phyloP scores from a whole-genome alignment of 2,888 invertebrate genomes.

The Patella depressa region DNA sequence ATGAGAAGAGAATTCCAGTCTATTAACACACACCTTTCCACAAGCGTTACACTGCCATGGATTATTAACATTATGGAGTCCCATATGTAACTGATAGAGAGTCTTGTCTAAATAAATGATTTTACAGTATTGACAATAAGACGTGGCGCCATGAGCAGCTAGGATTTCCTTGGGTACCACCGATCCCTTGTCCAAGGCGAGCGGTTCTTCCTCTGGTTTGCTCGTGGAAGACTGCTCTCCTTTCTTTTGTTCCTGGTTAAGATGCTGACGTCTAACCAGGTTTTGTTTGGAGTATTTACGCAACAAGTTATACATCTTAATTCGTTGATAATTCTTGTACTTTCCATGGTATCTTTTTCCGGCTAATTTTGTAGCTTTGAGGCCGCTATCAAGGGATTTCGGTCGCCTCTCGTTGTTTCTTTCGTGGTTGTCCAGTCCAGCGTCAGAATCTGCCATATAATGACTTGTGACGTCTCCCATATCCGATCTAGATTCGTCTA shows the following conservation, averaged over 20 bases:
- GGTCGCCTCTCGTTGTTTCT: background rate
- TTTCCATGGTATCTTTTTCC: constrained; percentile 1
- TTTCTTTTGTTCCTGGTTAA: background rate
- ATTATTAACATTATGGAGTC: constrained; percentile 96
- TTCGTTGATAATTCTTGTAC: background rate
- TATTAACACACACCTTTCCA: constrained; percentile 93
- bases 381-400: background rate
- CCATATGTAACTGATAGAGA: constrained; percentile 96
- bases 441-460: background rate
- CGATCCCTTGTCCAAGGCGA: constrained; percentile 16
- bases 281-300: constrained; percentile 6
- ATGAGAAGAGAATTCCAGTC: constrained; percentile 90
- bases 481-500: background rate
- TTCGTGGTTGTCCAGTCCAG: background rate
- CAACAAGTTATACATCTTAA: background rate
- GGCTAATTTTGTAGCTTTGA: background rate
- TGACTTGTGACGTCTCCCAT: background rate
- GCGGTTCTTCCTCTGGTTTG: background rate
- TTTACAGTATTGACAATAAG: constrained; percentile 79
- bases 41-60: constrained; percentile 99
- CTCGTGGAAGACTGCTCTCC: background rate
- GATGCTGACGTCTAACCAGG: background rate
- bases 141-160: background rate
- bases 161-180: background rate
- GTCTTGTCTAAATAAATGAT: constrained; percentile 97